Evolutionary conservation across 2,797 vertebrate species (phyloP).

Genomic region (Premnoplex brunnescens): DNA sequence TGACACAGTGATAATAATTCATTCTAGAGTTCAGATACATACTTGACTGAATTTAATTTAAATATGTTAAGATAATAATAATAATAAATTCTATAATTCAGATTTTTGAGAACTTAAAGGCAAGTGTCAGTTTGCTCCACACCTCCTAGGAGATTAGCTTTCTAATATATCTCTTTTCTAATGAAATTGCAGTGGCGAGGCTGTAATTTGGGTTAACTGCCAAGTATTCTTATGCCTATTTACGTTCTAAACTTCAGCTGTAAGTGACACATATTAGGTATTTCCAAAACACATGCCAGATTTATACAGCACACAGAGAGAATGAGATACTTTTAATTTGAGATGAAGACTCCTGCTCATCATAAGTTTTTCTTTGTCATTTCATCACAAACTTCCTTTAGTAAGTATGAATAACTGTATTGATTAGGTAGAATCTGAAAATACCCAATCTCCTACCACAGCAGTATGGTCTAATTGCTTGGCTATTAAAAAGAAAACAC

Average conservation of each 20-base stretch:
- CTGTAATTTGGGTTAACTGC: slow-evolving; percentile 41
- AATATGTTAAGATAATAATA: slow-evolving; percentile 11
- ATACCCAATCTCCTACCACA: neutral
- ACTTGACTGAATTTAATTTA: slow-evolving; percentile 38
- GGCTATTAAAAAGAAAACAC: neutral
- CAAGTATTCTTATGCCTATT: slow-evolving; percentile 11
- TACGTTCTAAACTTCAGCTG: slow-evolving; percentile 9
- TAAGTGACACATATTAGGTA: neutral
- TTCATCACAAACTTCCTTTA: neutral
- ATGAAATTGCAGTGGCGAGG: neutral
- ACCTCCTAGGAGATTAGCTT: slow-evolving; percentile 5
- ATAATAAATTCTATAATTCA: slow-evolving; percentile 3
- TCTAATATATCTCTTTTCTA: slow-evolving; percentile 17
- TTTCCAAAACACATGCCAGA: neutral
- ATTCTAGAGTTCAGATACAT: slow-evolving; percentile 31
- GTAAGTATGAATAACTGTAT: neutral
- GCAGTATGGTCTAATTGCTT: neutral
- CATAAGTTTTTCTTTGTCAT: neutral
- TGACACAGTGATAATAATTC: slow-evolving; percentile 28
- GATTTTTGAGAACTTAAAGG: slow-evolving; percentile 9
- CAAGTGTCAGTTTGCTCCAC: slow-evolving; percentile 1
- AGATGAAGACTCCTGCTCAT: neutral
- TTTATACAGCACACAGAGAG: neutral
- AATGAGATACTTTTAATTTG: neutral
- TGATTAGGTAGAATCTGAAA: neutral